Base-by-base conservation (phyloP, 2,888 invertebrate species). In the Hemistola chrysoprasaria region DNA sequence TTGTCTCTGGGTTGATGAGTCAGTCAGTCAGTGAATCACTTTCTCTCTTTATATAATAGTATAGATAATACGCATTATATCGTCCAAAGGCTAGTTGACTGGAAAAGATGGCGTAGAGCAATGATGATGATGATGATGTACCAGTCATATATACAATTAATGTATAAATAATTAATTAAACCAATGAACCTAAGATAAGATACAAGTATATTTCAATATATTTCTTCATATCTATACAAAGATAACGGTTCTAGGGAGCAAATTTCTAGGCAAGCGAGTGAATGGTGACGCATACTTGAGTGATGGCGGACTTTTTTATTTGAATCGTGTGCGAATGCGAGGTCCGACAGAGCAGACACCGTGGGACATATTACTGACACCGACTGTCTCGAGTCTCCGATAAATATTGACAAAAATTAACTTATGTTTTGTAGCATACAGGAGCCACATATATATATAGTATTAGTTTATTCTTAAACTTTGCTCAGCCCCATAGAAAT, bases 231-330 rank as follows among this genome's bases (percentile, higher is more conserved):
- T 85, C 87, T 79, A 78, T 53, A 51, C 48, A 69, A 61, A 57
- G 51, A 56, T 54, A 54, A 55, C 62, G 67, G 68, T 56, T 62
- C 56, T 65, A 58, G 59, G 45, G 72, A 71, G 71, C 65, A 78
- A 79, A 84, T 84, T 83, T 81, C 81, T 78, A 76, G 80, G 78
- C 80, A 76, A 72, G 75, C 79, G 74, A 77, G 78, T 80, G 82
- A 83, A 86, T 82, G 77, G 83, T 79, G 82, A 73, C 82, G 88
- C 87, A 87, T 88, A 87, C 84, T 88, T 87, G 87, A 87, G 84
- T 86, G 87, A 86, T 81, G 76, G 81, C 71, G 83, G 80, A 81
- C 86, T 88, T 87, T 86, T 87, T 87, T 88, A 88, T 88, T 88
- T 87, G 87, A 88, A 84, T 85, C 88, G 88, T 88, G 88, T 83